A percentile compares a stretch with the other conserved stretches of the same genome.
phyloP scores from a whole-genome alignment of 1,140 invertebrate species.

The Drosophila subpulchrella region DNA sequence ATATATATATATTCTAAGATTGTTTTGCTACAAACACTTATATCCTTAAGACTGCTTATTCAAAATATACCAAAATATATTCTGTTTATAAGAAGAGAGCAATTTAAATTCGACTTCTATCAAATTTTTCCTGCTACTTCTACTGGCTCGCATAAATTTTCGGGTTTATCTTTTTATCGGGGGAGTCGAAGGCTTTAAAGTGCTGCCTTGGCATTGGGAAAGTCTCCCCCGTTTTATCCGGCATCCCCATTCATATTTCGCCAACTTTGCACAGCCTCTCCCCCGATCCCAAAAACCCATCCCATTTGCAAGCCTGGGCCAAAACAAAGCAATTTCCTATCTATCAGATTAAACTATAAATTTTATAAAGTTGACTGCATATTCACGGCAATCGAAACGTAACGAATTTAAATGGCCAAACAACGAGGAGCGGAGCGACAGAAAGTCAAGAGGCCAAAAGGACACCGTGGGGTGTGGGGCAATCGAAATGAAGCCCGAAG shows the following conservation, averaged over 20 bases:
- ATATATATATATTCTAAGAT: no score
- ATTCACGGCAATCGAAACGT: slow-evolving; percentile 81
- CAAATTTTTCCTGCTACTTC: not conserved
- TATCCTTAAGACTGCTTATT: no score
- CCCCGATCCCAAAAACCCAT: not conserved
- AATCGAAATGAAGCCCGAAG: slow-evolving; percentile 80
- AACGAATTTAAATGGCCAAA: slow-evolving; percentile 82
- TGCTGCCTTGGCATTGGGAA: slow-evolving; percentile 38
- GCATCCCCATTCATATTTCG: slow-evolving; percentile 48
- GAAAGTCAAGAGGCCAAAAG: slow-evolving; percentile 66
- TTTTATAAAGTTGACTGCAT: slow-evolving; percentile 82
- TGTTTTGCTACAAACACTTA: no score
- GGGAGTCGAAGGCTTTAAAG: slow-evolving; percentile 61
- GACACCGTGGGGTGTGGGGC: slow-evolving; percentile 25
- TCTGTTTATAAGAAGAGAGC: not conserved
- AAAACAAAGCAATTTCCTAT: slow-evolving; percentile 83
- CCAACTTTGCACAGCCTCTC: slow-evolving; percentile 11
- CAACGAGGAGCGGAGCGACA: slow-evolving; percentile 61
- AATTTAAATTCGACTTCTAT: slow-evolving; percentile 7
- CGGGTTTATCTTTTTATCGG: slow-evolving; percentile 61
- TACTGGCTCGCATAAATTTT: slow-evolving; percentile 50
- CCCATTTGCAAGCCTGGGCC: slow-evolving; percentile 13
- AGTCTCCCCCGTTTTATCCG: not conserved
- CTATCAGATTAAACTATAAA: slow-evolving; percentile 83
- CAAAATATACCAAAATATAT: not conserved